Evolutionary conservation across 2,888 invertebrate species (phyloP).

Genomic region (Nemotelus nigrinus): DNA sequence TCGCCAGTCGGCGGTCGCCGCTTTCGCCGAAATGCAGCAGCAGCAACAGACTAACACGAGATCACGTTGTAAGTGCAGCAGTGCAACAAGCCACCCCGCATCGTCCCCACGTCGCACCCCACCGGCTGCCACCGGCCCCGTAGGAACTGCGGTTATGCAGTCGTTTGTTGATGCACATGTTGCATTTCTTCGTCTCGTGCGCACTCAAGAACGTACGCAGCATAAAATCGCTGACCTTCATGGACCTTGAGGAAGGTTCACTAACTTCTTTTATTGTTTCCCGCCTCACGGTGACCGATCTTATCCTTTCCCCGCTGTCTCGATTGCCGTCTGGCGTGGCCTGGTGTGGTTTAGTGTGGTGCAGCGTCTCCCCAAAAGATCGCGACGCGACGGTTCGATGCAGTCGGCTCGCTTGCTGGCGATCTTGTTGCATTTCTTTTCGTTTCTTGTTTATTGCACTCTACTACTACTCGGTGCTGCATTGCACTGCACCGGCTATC

Average conservation of each 20-base stretch:
- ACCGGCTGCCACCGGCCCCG: constrained; percentile 30
- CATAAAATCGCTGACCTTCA: constrained; percentile 52
- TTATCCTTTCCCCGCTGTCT: constrained; percentile 14
- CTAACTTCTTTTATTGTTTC: constrained; percentile 51
- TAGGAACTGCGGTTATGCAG: constrained; percentile 48
- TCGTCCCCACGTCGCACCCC: not conserved
- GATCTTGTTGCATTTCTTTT: constrained; percentile 29
- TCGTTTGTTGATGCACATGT: constrained; percentile 34
- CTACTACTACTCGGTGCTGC: not conserved
- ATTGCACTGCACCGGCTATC: not conserved
- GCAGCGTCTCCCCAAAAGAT: constrained; percentile 1
- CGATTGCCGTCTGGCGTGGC: constrained; percentile 5
- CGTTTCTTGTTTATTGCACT: constrained; percentile 4
- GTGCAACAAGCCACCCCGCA: not conserved
- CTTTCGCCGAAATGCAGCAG: constrained; percentile 32
- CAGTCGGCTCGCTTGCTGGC: constrained; percentile 5
- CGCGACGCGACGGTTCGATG: constrained; percentile 5
- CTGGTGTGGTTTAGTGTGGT: not conserved
- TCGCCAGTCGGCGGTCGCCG: not conserved
- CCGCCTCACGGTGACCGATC: constrained; percentile 22
- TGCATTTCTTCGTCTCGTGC: constrained; percentile 28
- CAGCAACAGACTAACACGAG: not conserved
- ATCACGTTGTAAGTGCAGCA: constrained; percentile 13
- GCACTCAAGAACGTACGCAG: constrained; percentile 31
- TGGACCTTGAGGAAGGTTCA: constrained; percentile 54